Evolutionary conservation across 2,113 vertebrate genomes (phyloP), one percentile per base, ranked within the genome.

Genomic region (Gallinago undulata): DNA sequence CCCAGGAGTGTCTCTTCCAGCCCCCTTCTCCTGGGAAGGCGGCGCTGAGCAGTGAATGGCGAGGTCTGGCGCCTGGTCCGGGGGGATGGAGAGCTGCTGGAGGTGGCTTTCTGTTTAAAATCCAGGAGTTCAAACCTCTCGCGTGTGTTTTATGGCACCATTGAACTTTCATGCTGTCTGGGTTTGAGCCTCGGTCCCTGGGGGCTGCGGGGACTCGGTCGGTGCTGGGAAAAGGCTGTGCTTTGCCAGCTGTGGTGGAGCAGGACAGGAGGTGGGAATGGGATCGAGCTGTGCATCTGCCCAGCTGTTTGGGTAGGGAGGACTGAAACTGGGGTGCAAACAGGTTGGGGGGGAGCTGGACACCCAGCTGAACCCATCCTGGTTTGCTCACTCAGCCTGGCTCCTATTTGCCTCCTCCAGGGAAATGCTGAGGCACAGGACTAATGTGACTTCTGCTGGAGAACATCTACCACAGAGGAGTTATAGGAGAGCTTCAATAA

Each of bases 401-500:
- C 37, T 87, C 30, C 53, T 45, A 1, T 56, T 70, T 4, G 6
- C 28, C 3, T 57, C 23, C 8, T 30, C 25, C 1, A 2, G 16
- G 10, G 60, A 77, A 43, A 41, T 16, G 45, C 24, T 4, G 12
- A 51, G 63, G 55, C 24, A 23, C 17, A 28, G 69, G 86, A 68
- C 23, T 41, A 45, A 21, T 1, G 11, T 35, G 39, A 0, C 23
- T 35, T 22, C 57, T 80, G 35, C 51, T 57, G 51, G 53, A 84
- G 77, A 59, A 6, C 30, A 10, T 59, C 60, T 45, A 13, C 60
- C 15, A 37, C 57, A 41, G 75, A 84, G 25, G 14, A 93, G 62
- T 33, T 39, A 90, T 92, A 89, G 60, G 68, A 73, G 45, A 82
- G 63, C 69, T 57, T 59, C 33, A 56, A 8, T 87, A 87, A 93